These are phyloP conservation scores for Calidris pugnax DNA, from an alignment of 2,113 vertebrate genomes.

Conservation along the genomic window DNA sequence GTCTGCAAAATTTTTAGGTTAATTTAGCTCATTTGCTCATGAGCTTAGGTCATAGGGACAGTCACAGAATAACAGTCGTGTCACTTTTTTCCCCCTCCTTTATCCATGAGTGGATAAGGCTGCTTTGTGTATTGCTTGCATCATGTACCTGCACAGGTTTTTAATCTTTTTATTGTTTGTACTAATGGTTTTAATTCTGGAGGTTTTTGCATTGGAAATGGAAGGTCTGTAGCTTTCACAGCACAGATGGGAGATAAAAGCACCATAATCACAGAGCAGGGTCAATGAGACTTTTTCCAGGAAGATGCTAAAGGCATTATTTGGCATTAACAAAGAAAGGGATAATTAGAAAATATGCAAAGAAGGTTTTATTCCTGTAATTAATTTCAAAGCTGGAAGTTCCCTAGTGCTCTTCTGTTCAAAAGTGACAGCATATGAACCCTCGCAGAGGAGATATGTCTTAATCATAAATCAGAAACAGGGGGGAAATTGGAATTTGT, in stretches of 20 bases:
- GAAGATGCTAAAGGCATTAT: conserved; percentile 64
- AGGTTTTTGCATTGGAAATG: not conserved
- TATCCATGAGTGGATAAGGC: not conserved
- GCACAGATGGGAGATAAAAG: conserved; percentile 61
- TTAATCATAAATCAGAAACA: conserved; percentile 32
- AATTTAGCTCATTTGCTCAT: not conserved
- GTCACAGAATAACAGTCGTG: not conserved
- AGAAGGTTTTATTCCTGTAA: conserved; percentile 59
- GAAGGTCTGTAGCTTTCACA: conserved; percentile 43
- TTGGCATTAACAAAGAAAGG: conserved; percentile 61
- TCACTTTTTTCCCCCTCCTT: not conserved
- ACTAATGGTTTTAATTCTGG: conserved; percentile 1
- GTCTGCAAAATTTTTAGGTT: not conserved
- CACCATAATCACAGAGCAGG: conserved; percentile 36
- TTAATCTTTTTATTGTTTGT: conserved; percentile 10
- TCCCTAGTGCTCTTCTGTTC: conserved; percentile 35
- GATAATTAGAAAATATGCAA: conserved; percentile 61
- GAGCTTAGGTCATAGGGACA: not conserved
- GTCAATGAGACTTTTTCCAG: conserved; percentile 54
- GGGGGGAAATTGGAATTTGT: conserved; percentile 1
- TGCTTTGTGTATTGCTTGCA: not conserved
- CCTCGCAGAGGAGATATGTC: not conserved
- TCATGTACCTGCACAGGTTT: not conserved
- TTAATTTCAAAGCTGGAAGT: conserved; percentile 56
- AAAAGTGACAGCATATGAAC: conserved; percentile 22